A percentile compares a stretch with the other conserved stretches of the same genome.
These are phyloP conservation scores for Tridacna crocea DNA, from an alignment of 2,888 invertebrate genomes.

Conservation along the genomic window DNA sequence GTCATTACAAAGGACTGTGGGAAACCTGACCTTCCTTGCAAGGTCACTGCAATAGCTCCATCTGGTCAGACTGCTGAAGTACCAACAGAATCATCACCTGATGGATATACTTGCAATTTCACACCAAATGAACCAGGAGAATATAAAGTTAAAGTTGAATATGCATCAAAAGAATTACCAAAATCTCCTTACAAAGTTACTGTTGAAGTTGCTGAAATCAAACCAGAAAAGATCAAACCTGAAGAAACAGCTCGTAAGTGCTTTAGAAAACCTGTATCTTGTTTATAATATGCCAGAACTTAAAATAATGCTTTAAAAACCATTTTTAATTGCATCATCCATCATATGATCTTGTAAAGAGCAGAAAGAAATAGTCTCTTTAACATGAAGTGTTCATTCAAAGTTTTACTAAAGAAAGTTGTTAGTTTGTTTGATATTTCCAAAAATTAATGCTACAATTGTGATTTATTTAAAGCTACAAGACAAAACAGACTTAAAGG, in stretches of 20 bases:
- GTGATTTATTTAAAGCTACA: too few species aligned
- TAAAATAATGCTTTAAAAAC: too few species aligned
- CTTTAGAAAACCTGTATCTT: not conserved
- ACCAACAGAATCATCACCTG: slow-evolving; percentile 91
- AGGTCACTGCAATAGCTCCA: slow-evolving; percentile 76
- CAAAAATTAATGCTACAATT: too few species aligned
- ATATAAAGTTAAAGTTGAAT: slow-evolving; percentile 82
- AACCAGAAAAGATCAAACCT: slow-evolving; percentile 39
- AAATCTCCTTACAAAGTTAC: slow-evolving; percentile 79
- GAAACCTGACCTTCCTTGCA: slow-evolving; percentile 61
- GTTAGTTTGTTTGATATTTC: too few species aligned
- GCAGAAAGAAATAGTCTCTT: too few species aligned
- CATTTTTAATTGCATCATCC: too few species aligned
- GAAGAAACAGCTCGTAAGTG: slow-evolving; percentile 41
- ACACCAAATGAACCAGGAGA: slow-evolving; percentile 77
- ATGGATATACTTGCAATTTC: slow-evolving; percentile 86
- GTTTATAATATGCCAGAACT: too few species aligned
- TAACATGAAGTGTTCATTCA: too few species aligned
- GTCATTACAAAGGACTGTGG: slow-evolving; percentile 66
- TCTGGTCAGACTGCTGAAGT: slow-evolving; percentile 87
- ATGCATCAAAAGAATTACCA: slow-evolving; percentile 80
- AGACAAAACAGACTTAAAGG: too few species aligned
- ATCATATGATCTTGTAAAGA: too few species aligned
- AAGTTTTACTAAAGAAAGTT: too few species aligned
- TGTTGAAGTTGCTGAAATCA: slow-evolving; percentile 42